Conservation (phyloP, 2,888 invertebrate species). For the Ceriagrion tenellum region DNA sequence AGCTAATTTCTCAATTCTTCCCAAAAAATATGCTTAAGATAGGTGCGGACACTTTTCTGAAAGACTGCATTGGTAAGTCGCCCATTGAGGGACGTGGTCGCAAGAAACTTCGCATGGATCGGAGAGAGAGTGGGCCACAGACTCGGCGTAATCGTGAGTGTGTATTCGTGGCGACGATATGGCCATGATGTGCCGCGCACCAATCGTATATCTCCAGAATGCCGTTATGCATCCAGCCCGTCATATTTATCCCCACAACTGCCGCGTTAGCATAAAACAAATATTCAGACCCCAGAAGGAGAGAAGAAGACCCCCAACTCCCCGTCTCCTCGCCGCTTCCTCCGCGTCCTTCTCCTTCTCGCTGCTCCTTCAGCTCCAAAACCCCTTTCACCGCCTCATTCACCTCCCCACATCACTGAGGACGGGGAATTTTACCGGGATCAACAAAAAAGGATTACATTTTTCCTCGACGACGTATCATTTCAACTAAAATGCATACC, state of each 20-base stretch:
- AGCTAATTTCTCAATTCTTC: too few species aligned
- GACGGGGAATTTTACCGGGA: neutral
- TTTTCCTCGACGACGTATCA: neutral
- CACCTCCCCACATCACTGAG: neutral
- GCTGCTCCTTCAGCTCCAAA: neutral
- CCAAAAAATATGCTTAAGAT: too few species aligned
- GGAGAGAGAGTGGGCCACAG: neutral
- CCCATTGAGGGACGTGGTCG: neutral
- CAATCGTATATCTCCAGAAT: conserved; percentile 52
- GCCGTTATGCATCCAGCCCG: conserved; percentile 56
- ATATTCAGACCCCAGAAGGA: conserved; percentile 47
- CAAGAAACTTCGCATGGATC: neutral
- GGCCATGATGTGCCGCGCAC: conserved; percentile 46
- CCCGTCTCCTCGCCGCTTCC: neutral
- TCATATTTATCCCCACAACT: conserved; percentile 53
- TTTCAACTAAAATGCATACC: neutral
- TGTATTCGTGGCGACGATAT: conserved; percentile 18
- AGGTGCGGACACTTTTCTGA: neutral
- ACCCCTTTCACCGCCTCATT: neutral
- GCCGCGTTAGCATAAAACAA: conserved; percentile 66
- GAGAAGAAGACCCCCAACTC: neutral
- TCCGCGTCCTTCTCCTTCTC: neutral
- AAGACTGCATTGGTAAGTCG: neutral
- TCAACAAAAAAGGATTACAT: neutral
- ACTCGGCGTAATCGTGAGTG: neutral